Evolutionary conservation across 1,140 invertebrate species (phyloP).

Genomic region (Mercenaria mercenaria): DNA sequence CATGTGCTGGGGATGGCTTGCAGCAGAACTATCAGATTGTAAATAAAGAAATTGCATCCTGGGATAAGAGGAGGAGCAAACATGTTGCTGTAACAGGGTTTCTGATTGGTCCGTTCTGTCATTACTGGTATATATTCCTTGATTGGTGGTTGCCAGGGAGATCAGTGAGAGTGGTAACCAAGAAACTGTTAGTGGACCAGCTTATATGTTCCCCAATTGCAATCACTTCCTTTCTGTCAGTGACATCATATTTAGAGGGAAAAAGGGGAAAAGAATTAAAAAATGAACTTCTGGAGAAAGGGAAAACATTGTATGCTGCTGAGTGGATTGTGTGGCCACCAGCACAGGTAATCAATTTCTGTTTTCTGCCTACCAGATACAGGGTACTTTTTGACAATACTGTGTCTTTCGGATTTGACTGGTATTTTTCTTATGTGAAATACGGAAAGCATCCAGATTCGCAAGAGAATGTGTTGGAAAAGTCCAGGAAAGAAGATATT

Average conservation of each 20-base stretch:
- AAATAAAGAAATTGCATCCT: slow-evolving; percentile 87
- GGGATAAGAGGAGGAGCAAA: slow-evolving; percentile 90
- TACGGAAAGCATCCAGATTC: slow-evolving; percentile 53
- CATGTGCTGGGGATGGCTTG: slow-evolving; percentile 92
- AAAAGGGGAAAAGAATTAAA: slow-evolving; percentile 84
- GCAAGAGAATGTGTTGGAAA: neutral
- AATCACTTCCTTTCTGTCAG: slow-evolving; percentile 93
- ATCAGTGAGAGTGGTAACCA: slow-evolving; percentile 90
- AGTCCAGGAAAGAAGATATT: neutral
- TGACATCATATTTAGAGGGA: slow-evolving; percentile 91
- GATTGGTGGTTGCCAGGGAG: slow-evolving; percentile 91
- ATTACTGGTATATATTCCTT: slow-evolving; percentile 93
- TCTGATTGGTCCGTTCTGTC: slow-evolving; percentile 93
- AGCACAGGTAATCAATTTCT: slow-evolving; percentile 95
- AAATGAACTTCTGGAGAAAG: slow-evolving; percentile 92
- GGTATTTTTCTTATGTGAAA: slow-evolving; percentile 95
- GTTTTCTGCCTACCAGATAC: slow-evolving; percentile 93
- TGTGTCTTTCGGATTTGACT: slow-evolving; percentile 95
- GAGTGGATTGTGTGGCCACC: slow-evolving; percentile 94
- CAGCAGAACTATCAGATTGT: slow-evolving; percentile 95
- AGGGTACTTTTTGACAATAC: slow-evolving; percentile 96
- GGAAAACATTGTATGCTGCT: slow-evolving; percentile 91
- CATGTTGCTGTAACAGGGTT: slow-evolving; percentile 92
- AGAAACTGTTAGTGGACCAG: slow-evolving; percentile 96
- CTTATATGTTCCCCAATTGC: slow-evolving; percentile 94